Percentiles rank a stretch among this genome's conserved stretches.
Evolutionary conservation across 2,888 invertebrate species (phyloP).

Genomic region (Falcaria lacertinaria): DNA sequence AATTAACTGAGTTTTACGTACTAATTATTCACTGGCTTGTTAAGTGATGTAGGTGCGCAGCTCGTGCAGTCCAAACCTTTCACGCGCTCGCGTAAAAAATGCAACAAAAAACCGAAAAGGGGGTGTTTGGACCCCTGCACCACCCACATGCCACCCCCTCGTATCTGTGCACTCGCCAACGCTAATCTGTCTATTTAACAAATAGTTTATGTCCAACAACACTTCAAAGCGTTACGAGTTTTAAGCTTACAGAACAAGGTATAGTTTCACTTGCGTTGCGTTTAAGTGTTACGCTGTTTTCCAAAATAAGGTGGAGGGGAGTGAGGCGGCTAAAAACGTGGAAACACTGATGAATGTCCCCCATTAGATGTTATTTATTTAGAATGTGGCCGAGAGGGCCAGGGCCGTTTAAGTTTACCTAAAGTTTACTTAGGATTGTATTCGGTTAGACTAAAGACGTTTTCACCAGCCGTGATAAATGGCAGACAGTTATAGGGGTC

Average conservation of each 20-base stretch:
- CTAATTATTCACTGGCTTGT: conserved; percentile 6
- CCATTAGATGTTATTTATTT: conserved; percentile 81
- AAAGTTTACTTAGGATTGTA: conserved; percentile 79
- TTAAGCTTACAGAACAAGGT: conserved; percentile 20
- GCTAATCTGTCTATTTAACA: conserved; percentile 67
- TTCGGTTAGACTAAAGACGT: conserved; percentile 75
- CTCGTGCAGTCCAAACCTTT: conserved; percentile 45
- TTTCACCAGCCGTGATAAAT: conserved; percentile 66
- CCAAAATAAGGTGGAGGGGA: conserved; percentile 68
- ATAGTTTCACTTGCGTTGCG: conserved; percentile 18
- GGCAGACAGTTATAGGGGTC: conserved; percentile 67
- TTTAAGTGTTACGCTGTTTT: conserved; percentile 40
- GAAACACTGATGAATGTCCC: conserved; percentile 79
- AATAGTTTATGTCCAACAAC: conserved; percentile 25
- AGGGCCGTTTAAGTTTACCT: conserved; percentile 70
- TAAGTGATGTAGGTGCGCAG: conserved; percentile 20
- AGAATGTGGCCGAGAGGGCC: conserved; percentile 78
- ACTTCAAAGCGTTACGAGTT: conserved; percentile 42
- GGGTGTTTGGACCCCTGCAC: conserved; percentile 52
- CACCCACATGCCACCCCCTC: conserved; percentile 53
- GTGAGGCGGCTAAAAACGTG: conserved; percentile 77
- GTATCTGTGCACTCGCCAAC: conserved; percentile 74
- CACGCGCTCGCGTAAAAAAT: conserved; percentile 67
- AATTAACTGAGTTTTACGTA: not conserved
- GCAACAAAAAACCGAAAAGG: conserved; percentile 67